Conservation (phyloP, 1,140 invertebrate species). For the Drosophila micromelanica region DNA sequence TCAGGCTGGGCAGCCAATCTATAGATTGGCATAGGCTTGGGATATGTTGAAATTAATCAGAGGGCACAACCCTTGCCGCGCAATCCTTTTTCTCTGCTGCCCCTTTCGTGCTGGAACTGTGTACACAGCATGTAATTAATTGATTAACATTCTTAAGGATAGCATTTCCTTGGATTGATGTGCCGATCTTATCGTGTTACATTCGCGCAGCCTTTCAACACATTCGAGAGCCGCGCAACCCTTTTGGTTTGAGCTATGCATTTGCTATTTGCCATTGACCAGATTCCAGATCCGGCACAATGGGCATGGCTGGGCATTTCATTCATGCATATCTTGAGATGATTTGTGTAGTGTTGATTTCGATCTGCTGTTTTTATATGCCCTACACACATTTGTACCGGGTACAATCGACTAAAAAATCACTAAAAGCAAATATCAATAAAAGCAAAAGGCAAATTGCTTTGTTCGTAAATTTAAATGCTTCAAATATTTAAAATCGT, state of each 20-base stretch:
- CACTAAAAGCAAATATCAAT: too few relatives aligned
- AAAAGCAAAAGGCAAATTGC: too few relatives aligned
- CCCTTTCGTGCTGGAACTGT: slow-evolving; percentile 11
- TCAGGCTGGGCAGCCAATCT: slow-evolving; percentile 55
- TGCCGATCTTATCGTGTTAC: slow-evolving; percentile 77
- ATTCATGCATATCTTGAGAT: slow-evolving; percentile 48
- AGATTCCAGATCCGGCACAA: slow-evolving; percentile 60
- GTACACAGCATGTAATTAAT: slow-evolving; percentile 79
- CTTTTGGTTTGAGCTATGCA: slow-evolving; percentile 40
- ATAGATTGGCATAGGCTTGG: slow-evolving; percentile 58
- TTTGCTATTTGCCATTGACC: slow-evolving; percentile 48
- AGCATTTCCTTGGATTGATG: slow-evolving; percentile 69
- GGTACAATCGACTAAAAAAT: too few relatives aligned
- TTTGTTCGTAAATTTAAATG: too few relatives aligned
- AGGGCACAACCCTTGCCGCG: slow-evolving; percentile 49
- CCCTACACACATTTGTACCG: neutral
- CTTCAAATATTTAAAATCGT: too few relatives aligned
- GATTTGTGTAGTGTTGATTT: slow-evolving; percentile 45
- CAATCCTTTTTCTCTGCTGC: slow-evolving; percentile 50
- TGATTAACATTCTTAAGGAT: slow-evolving; percentile 82
- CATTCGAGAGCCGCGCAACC: slow-evolving; percentile 51
- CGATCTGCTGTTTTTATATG: slow-evolving; percentile 28
- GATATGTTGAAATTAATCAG: slow-evolving; percentile 72
- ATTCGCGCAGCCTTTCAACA: slow-evolving; percentile 65
- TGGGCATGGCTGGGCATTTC: slow-evolving; percentile 36